These are phyloP conservation scores for Sussaba pulchella DNA, from an alignment of 2,888 invertebrate species.

Conservation along the genomic window DNA sequence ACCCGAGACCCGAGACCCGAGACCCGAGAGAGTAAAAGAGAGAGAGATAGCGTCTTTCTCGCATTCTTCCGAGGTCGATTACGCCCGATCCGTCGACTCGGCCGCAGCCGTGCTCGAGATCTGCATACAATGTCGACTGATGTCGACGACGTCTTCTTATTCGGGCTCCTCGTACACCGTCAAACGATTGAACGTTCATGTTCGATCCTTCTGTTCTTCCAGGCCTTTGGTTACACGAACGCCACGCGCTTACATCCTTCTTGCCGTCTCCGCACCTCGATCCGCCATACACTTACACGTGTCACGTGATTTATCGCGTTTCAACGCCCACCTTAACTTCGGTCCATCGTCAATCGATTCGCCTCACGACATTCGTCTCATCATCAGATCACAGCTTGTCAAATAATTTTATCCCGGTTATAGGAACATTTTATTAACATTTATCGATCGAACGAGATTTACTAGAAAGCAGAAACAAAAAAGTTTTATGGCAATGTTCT, in stretches of 20 bases:
- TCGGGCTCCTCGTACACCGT: slow-evolving; percentile 7
- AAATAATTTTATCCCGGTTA: too few relatives aligned
- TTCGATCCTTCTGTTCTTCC: slow-evolving; percentile 45
- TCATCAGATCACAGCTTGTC: too few relatives aligned
- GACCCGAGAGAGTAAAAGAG: slow-evolving; percentile 1
- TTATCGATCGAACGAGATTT: too few relatives aligned
- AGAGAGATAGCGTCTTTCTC: slow-evolving; percentile 43
- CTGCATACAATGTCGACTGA: slow-evolving; percentile 77
- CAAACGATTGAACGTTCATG: neutral
- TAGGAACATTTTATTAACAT: too few relatives aligned
- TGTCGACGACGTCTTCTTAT: slow-evolving; percentile 45
- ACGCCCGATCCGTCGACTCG: slow-evolving; percentile 71
- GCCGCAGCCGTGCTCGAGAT: slow-evolving; percentile 65
- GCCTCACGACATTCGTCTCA: too few relatives aligned
- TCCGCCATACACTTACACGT: slow-evolving; percentile 13
- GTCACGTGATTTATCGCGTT: slow-evolving; percentile 39
- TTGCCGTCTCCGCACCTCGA: slow-evolving; percentile 14
- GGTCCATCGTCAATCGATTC: too few relatives aligned
- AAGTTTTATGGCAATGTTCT: slow-evolving; percentile 56
- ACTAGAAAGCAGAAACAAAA: too few relatives aligned
- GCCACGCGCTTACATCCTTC: slow-evolving; percentile 58
- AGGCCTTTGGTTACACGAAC: slow-evolving; percentile 55
- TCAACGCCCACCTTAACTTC: too few relatives aligned
- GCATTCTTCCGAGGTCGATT: slow-evolving; percentile 76
- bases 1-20: slow-evolving; percentile 5